Conservation (phyloP, 2,797 vertebrate species). For the Typhlichthys eigenmanni region DNA sequence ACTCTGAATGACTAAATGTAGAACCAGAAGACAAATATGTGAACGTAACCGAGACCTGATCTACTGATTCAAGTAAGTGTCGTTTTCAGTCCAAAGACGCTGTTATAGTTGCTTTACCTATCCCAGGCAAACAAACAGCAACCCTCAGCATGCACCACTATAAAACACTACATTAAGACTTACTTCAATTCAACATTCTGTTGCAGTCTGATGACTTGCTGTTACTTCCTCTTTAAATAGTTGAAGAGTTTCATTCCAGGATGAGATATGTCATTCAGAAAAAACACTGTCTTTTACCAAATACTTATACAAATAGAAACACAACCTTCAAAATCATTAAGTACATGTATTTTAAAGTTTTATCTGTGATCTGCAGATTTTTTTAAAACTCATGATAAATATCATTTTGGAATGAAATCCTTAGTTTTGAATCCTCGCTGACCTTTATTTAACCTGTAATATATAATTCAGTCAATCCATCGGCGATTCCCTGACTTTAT, state of each 20-base stretch:
- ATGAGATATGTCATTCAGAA: conserved; percentile 1
- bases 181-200: conserved; percentile 16
- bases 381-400: neutral
- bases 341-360: conserved; percentile 6
- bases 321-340: neutral
- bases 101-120: conserved; percentile 16
- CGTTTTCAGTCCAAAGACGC: conserved; percentile 23
- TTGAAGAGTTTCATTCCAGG: conserved; percentile 31
- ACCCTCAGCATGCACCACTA: conserved; percentile 53
- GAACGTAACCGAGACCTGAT: conserved; percentile 29
- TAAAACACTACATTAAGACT: conserved; percentile 42
- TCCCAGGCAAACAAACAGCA: conserved; percentile 35
- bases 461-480: conserved; percentile 11
- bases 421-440: conserved; percentile 11
- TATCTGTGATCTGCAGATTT: neutral
- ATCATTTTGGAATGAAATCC: conserved; percentile 33
- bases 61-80: conserved; percentile 23
- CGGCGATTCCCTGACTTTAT: conserved; percentile 20
- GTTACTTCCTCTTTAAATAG: conserved; percentile 18
- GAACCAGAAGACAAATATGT: conserved; percentile 29
- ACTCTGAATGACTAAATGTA: conserved; percentile 33
- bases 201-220: conserved; percentile 6
- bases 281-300: too few relatives aligned
- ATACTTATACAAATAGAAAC: neutral
- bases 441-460: conserved; percentile 20